Base-by-base conservation (phyloP, 1,140 invertebrate genomes). In the Nephila pilipes region DNA sequence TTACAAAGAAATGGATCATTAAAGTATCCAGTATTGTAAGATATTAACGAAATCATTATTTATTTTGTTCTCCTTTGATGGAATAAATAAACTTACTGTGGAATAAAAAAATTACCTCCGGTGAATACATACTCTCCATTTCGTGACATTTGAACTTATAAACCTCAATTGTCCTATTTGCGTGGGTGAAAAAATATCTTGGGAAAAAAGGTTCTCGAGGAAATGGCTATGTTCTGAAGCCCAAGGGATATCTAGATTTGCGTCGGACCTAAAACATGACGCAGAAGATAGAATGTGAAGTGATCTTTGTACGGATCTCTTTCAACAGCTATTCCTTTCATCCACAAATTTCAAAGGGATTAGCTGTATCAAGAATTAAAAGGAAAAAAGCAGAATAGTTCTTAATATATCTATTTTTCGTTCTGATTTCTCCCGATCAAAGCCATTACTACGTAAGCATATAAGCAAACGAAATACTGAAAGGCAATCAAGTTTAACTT, bases 91-190 rank as follows among this genome's bases (percentile, higher is more conserved):
- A 46, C 46, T 22, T 18, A 5, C 14, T 60, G 58, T 5, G 16
- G 20, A 60, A 60, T 60, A 18, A 36, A 75, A n/a, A 18, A 75
- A 32, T 75, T 29, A 36, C 18, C 69, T 20, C 69, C 25, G 5
- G 29, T 6, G 18, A 60, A 60, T 18, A 18, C 22, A 18, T 60
- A 20, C 22, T 18, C 58, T 22, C 5, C 18, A 18, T 32, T 29
- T 29, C 69, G 2, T 75, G 69, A 75, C 69, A 29, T 75, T 75
- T 75, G 69, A 18, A 32, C 29, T 75, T 75, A 60, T 20, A 60
- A 20, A 20, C 32, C 69, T 36, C 69, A 75, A 75, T 75, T 32
- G 69, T 32, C 69, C 69, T 75, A 32, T 75, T 75, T 36, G 69
- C 29, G 69, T 75, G 69, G 69, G 69, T 29, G 69, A 36, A 46